Percentiles rank a stretch among this genome's conserved stretches.
Evolutionary conservation across 2,797 vertebrate species (phyloP).

Genomic region (Trachops cirrhosus): DNA sequence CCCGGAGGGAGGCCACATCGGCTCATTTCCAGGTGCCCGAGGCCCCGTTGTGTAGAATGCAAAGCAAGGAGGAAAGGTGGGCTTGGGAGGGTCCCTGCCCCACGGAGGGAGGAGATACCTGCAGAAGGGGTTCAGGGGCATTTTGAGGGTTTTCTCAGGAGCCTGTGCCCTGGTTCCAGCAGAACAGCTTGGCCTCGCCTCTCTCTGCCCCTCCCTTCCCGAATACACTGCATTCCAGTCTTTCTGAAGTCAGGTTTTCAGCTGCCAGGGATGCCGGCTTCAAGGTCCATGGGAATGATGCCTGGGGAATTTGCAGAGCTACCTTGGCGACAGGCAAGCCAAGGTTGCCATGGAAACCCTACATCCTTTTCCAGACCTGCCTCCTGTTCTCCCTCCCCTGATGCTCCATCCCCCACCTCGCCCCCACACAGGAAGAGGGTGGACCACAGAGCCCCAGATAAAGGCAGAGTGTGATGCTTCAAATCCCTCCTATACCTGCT

Average conservation of each 20-base stretch:
- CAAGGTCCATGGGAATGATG: slow-evolving; percentile 65
- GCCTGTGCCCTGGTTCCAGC: neutral
- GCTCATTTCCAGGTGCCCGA: neutral
- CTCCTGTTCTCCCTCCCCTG: slow-evolving; percentile 1
- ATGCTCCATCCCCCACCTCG: neutral
- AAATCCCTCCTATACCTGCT: neutral
- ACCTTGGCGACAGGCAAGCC: slow-evolving; percentile 74
- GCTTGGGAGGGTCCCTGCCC: neutral
- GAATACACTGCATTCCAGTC: accelerated
- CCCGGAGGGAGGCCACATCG: accelerated
- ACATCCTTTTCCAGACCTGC: slow-evolving; percentile 73
- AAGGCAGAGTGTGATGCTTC: neutral
- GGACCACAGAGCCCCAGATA: neutral
- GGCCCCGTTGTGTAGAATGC: neutral
- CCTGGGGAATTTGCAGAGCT: slow-evolving; percentile 79
- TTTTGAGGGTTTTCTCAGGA: neutral
- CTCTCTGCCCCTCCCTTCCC: neutral
- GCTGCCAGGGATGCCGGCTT: neutral
- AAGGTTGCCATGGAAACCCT: slow-evolving; percentile 84
- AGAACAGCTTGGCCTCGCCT: neutral
- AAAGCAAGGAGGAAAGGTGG: neutral
- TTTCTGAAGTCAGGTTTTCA: slow-evolving; percentile 19
- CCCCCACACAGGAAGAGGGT: neutral
- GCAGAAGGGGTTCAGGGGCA: accelerated
- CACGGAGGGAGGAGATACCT: neutral